phyloP scores from a whole-genome alignment of 2,797 vertebrate genomes.

The Steatocranus sp. region DNA sequence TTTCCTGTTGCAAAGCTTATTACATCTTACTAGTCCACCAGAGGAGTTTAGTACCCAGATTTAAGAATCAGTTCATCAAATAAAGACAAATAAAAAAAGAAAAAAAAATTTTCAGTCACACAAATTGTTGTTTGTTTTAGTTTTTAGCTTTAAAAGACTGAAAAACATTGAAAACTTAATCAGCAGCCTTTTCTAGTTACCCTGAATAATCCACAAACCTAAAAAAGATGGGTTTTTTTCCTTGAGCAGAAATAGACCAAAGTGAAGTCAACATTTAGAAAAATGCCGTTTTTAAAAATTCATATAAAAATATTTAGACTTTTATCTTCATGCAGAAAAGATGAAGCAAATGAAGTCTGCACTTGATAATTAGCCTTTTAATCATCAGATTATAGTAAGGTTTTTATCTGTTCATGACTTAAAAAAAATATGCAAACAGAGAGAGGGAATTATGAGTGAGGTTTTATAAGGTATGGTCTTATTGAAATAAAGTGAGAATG shows the following conservation, averaged over 20 bases:
- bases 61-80: neutral
- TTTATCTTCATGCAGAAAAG: neutral
- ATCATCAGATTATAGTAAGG: neutral
- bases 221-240: rapidly evolving
- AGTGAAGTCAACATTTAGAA: neutral
- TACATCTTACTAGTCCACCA: neutral
- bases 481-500: neutral
- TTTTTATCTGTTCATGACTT: neutral
- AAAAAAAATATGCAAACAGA: neutral
- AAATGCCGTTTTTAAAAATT: neutral
- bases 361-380: neutral
- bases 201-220: neutral
- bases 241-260: neutral
- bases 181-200: neutral
- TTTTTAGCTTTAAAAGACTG: neutral
- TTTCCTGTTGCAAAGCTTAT: neutral
- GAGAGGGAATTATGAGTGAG: neutral
- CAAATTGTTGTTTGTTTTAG: neutral
- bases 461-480: neutral
- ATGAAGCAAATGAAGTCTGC: neutral
- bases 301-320: neutral
- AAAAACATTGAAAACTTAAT: neutral
- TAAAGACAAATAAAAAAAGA: neutral
- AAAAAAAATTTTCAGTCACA: neutral
- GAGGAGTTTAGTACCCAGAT: neutral